Percentiles rank a stretch among this genome's conserved stretches.
These are phyloP conservation scores for Drosophila arizonae DNA, from an alignment of 1,140 invertebrate genomes.

Conservation along the genomic window DNA sequence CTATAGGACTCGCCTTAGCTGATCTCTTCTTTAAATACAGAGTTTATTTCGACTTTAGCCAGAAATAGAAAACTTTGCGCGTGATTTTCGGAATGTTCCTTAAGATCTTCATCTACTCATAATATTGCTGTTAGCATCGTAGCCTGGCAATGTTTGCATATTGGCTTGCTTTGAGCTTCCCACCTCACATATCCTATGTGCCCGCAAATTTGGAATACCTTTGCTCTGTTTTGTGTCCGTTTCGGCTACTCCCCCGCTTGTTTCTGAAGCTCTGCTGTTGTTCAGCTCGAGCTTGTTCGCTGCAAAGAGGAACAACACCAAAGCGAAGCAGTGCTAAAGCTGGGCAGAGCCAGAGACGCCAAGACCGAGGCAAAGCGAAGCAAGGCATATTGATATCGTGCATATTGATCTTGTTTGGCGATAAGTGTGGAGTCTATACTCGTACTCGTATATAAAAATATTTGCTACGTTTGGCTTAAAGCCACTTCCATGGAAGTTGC, in stretches of 20 bases:
- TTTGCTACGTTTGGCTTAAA: slow-evolving; percentile 70
- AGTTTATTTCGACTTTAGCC: too few species aligned
- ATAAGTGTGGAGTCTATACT: slow-evolving; percentile 69
- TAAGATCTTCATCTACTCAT: too few species aligned
- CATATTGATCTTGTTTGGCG: slow-evolving; percentile 82
- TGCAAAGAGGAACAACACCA: slow-evolving; percentile 29
- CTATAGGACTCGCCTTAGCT: too few species aligned
- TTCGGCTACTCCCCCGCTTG: slow-evolving; percentile 4
- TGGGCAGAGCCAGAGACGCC: neutral
- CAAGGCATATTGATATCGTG: slow-evolving; percentile 81
- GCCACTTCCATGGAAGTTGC: slow-evolving; percentile 82
- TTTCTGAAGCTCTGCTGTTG: slow-evolving; percentile 11
- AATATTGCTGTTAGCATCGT: too few species aligned
- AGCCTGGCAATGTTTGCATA: too few species aligned
- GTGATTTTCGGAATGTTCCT: too few species aligned
- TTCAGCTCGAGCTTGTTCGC: slow-evolving; percentile 19
- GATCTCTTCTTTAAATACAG: too few species aligned
- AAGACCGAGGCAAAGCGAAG: slow-evolving; percentile 11
- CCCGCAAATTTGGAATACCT: slow-evolving; percentile 3
- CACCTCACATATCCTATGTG: slow-evolving; percentile 16
- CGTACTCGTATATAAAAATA: slow-evolving; percentile 69
- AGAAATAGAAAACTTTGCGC: too few species aligned
- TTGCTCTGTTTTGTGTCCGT: neutral
- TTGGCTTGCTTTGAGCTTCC: neutral
- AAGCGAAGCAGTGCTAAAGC: slow-evolving; percentile 5